Evolutionary conservation across 2,888 invertebrate genomes (phyloP).

Genomic region (Nephrotoma flavescens): DNA sequence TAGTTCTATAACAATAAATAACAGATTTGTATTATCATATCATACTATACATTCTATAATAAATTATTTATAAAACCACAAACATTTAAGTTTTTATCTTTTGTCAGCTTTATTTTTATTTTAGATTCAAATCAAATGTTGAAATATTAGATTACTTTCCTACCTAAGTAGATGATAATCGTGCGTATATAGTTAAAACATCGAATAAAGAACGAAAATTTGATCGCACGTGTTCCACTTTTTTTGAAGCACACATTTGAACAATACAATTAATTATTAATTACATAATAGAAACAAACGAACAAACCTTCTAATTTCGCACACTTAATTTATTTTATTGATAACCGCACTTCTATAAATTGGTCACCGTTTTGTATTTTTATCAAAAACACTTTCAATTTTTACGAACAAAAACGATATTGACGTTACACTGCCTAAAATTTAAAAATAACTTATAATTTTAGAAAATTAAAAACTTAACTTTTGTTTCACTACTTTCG

Average conservation of each 20-base stretch:
- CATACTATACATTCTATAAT: not conserved
- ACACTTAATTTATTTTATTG: not conserved
- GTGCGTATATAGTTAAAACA: not conserved
- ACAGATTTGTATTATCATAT: not conserved
- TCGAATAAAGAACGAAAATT: not conserved
- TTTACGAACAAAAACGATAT: not conserved
- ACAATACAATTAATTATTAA: not conserved
- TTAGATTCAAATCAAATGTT: not conserved
- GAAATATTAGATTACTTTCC: not conserved
- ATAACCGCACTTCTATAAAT: not conserved
- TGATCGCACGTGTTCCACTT: not conserved
- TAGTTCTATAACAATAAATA: not conserved
- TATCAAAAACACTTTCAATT: not conserved
- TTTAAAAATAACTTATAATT: not conserved
- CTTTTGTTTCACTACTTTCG: not conserved
- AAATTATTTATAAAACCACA: not conserved
- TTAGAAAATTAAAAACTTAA: no score
- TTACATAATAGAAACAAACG: not conserved
- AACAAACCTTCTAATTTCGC: not conserved
- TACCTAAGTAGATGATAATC: not conserved
- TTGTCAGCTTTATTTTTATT: not conserved
- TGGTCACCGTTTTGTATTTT: not conserved
- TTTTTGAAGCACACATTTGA: not conserved
- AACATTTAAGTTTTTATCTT: not conserved
- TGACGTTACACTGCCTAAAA: not conserved